Base-by-base conservation (phyloP, 1,140 invertebrate genomes). In the Phocides pigmalion region DNA sequence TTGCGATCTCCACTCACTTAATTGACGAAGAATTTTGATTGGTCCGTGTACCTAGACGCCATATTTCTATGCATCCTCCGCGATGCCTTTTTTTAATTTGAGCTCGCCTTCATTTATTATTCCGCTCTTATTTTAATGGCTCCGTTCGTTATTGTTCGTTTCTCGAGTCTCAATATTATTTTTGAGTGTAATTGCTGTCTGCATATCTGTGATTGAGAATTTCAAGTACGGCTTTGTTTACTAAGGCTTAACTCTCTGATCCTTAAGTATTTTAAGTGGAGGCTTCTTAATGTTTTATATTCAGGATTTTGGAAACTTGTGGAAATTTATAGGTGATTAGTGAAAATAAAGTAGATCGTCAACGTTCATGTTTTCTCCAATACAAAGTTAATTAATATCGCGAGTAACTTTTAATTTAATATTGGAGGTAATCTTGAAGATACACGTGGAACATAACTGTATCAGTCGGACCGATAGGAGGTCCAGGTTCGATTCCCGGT, bases 11-110 rank as follows among this genome's bases (percentile, higher is more conserved):
- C 78, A 81, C 73, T 82, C 84, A 82, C 79, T 91, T 91, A 91
- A 91, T 91, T 91, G 89, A 87, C 84, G 86, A 87, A 82, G 86
- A 87, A 89, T 91, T 91, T 91, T 91, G 89, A 91, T 91, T 91
- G 86, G 87, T 89, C 83, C 71, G 61, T 62, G 74, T 69, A 70
- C 79, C 69, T 61, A 77, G 74, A 68, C 78, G 80, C 81, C 78
- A 84, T 84, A 88, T 89, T 87, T 85, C 84, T 87, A 89, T 89
- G 86, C 89, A 88, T 85, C 84, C 79, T 74, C 75, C 74, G 79
- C 70, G 70, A 72, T 76, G 63, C 66, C 66, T 77, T 84, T 86
- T 84, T 84, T 83, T 80, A 77, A 84, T 87, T 84, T 82, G 69
- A 74, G 73, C 75, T 67, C 69, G 59, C 47, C 70, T 82, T 88